phyloP scores from a whole-genome alignment of 30 jellyfish, hydroid and myxozoan genomes.

The Haliclystus octoradiatus region DNA sequence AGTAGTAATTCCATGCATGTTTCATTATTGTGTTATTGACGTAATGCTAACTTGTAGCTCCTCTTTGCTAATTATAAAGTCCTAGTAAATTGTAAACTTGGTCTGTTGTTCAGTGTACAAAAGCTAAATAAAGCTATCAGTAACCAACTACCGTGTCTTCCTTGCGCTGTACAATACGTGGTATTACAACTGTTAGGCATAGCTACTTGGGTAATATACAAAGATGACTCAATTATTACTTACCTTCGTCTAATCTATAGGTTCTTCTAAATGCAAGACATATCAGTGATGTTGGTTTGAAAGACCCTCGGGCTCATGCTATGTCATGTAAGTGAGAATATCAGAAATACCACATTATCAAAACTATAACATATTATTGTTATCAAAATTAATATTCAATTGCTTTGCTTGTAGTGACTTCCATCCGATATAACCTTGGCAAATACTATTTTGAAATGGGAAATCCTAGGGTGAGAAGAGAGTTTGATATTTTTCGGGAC shows the following conservation, averaged over 20 bases:
- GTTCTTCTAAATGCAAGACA: slow-evolving; percentile 41
- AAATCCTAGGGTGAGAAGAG: slow-evolving; percentile 23
- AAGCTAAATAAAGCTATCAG: too few relatives aligned
- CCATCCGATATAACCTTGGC: slow-evolving; percentile 62
- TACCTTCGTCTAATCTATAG: slow-evolving; percentile 20
- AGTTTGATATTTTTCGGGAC: not conserved
- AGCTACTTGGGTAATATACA: too few relatives aligned
- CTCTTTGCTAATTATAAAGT: too few relatives aligned
- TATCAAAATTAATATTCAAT: not conserved
- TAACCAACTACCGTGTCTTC: too few relatives aligned
- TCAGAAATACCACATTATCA: not conserved
- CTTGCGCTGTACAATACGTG: too few relatives aligned
- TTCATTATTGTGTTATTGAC: too few relatives aligned
- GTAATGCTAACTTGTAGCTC: too few relatives aligned
- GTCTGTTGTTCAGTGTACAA: too few relatives aligned
- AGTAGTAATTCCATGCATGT: too few relatives aligned
- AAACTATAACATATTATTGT: not conserved
- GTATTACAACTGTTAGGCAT: too few relatives aligned
- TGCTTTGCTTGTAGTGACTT: slow-evolving; percentile 22
- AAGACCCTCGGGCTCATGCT: slow-evolving; percentile 63
- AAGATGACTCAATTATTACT: too few relatives aligned
- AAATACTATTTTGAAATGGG: slow-evolving; percentile 35
- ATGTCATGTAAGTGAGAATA: slow-evolving; percentile 39
- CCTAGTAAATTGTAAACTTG: too few relatives aligned
- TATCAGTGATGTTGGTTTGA: slow-evolving; percentile 75